phyloP scores from a whole-genome alignment of 1,140 invertebrate species.

The Triops longicaudatus region DNA sequence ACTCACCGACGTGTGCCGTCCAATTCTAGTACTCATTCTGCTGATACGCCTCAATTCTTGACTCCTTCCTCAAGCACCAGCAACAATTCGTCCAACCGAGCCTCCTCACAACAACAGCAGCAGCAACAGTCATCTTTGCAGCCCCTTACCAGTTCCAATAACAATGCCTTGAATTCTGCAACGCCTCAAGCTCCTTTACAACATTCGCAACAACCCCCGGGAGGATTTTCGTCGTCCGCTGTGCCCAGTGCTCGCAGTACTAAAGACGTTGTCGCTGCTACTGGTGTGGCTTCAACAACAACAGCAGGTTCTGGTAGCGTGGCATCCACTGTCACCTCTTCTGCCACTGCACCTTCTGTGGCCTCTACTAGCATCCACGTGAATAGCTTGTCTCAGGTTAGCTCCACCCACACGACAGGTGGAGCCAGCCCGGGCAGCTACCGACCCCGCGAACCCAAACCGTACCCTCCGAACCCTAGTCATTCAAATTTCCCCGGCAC shows the following conservation, averaged over 20 bases:
- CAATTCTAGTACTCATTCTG: not conserved
- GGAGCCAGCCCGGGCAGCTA: constrained; percentile 23
- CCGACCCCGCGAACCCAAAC: constrained; percentile 31
- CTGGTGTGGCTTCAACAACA: not conserved
- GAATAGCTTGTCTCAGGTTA: constrained; percentile 8
- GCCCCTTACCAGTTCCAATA: not conserved
- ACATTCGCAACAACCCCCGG: constrained; percentile 17
- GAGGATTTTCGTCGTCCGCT: constrained; percentile 29
- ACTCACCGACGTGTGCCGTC: constrained; percentile 10
- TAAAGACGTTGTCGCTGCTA: no score
- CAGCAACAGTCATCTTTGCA: not conserved
- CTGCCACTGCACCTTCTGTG: constrained; percentile 26
- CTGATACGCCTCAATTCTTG: constrained; percentile 3
- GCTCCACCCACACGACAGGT: constrained; percentile 30
- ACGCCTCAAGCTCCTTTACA: constrained; percentile 23
- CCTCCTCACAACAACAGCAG: constrained; percentile 21
- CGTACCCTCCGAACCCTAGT: constrained; percentile 17
- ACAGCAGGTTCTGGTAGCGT: constrained; percentile 25
- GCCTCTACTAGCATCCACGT: constrained; percentile 18
- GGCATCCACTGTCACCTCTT: constrained; percentile 28
- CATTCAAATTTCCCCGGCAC: constrained; percentile 20
- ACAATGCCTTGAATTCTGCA: constrained; percentile 26
- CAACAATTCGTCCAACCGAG: constrained; percentile 30
- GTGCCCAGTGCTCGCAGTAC: constrained; percentile 34
- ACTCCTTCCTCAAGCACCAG: constrained; percentile 29